These are phyloP conservation scores for Plodia interpunctella DNA, from an alignment of 1,140 invertebrate species.

Conservation along the genomic window DNA sequence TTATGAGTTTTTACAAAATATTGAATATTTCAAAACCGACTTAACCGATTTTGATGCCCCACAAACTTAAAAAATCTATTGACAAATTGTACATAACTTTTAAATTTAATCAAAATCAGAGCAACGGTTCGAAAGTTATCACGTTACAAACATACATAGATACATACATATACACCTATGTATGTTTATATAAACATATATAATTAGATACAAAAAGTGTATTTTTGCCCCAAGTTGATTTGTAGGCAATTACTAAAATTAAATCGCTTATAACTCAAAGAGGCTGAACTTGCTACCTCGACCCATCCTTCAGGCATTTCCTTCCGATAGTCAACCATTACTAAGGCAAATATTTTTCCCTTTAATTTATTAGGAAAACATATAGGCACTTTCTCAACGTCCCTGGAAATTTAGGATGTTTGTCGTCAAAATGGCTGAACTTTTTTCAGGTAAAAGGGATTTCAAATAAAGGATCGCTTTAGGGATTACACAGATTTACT, in stretches of 20 bases:
- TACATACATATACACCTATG: no score
- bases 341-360: slow-evolving; percentile 20
- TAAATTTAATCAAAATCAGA: no score
- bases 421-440: neutral
- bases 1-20: no score
- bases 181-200: no score
- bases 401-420: neutral
- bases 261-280: neutral
- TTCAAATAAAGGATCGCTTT: neutral
- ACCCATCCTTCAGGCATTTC: slow-evolving; percentile 20
- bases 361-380: slow-evolving; percentile 19
- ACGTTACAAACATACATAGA: no score
- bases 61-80: no score
- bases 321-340: slow-evolving; percentile 19
- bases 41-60: no score
- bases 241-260: neutral
- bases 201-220: no score
- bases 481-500: neutral
- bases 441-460: neutral
- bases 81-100: no score
- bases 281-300: neutral
- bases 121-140: no score
- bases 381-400: slow-evolving; percentile 7
- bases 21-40: no score
- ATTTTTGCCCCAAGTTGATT: no score